Base-by-base conservation (phyloP, 2,797 vertebrate species). In the Spea hammondii region DNA sequence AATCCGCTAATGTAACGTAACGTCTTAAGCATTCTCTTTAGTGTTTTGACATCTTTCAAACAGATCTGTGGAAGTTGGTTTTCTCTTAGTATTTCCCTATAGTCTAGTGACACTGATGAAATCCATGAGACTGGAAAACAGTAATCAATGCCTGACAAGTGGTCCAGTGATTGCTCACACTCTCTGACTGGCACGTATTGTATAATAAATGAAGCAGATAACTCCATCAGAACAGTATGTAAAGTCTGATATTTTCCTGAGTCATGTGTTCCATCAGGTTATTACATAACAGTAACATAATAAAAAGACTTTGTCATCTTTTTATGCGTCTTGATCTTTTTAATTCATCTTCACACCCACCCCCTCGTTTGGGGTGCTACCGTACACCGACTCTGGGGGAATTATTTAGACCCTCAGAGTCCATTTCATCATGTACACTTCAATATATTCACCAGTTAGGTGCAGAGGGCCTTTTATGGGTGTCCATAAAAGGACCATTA, bases 171-270 rank as follows among this genome's bases (percentile, higher is more conserved):
- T 32, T 32, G 32, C 32, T 32, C 32, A 32, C 1, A 10, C 13
- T 59, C 60, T 67, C 8, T 67, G 65, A 67, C 7, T 67, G 65
- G 45, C 47, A 48, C 10, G 47, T 12, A 64, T 64, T 44, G 11
- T 66, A 17, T 5, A 5, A 10, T 50, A 32, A 9, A 54, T 13
- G 54, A 49, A 55, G n/a, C 3, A 57, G 64, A 49, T 48, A 76
- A 65, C 50, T 65, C 4, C 6, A 65, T 14, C 8, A 57, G 75
- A 77, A 64, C 76, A 70, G 1, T 64, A 53, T 77, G 68, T 77
- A 62, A 68, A 57, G 74, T 13, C 64, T 65, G 49, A 49, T 68
- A 49, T 8, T 11, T 49, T 17, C 8, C 46, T 65, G 57, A 78
- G 68, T 71, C 68, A 78, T 54, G 9, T 71, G 50, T 54, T 71